Conservation (phyloP, 1,140 invertebrate genomes). For the Papilio dardanus region DNA sequence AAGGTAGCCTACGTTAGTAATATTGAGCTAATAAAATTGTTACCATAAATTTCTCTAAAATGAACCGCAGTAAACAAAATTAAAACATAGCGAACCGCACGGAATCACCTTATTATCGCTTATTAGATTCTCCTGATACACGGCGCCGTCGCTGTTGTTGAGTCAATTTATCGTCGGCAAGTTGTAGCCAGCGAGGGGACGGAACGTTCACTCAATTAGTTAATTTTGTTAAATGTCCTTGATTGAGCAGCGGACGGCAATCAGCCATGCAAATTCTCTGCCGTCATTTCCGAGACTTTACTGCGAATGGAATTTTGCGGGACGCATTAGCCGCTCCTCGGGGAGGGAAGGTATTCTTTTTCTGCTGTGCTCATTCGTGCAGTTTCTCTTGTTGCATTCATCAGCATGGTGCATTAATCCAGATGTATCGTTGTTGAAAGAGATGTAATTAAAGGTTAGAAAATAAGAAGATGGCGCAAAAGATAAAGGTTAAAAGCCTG, state of each 20-base stretch:
- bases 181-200: slow-evolving; percentile 55
- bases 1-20: background rate
- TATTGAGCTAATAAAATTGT: slow-evolving; percentile 29
- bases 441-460: no score
- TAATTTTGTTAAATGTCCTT: slow-evolving; percentile 82
- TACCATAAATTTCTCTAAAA: slow-evolving; percentile 23
- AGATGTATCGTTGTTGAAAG: slow-evolving; percentile 4
- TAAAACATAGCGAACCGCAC: slow-evolving; percentile 49
- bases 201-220: slow-evolving; percentile 77
- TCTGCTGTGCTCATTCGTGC: slow-evolving; percentile 13
- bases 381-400: slow-evolving; percentile 15
- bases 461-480: no score
- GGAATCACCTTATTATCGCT: slow-evolving; percentile 65
- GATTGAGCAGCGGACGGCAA: slow-evolving; percentile 79
- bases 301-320: slow-evolving; percentile 65
- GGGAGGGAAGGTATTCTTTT: slow-evolving; percentile 18
- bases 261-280: slow-evolving; percentile 78
- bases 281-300: slow-evolving; percentile 66
- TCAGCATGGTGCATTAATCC: slow-evolving; percentile 12
- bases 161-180: slow-evolving; percentile 69
- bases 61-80: slow-evolving; percentile 43
- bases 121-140: slow-evolving; percentile 73
- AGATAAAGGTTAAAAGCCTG: no score
- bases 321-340: slow-evolving; percentile 40
- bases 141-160: slow-evolving; percentile 65